A percentile compares a stretch with the other conserved stretches of the same genome.
Evolutionary conservation across 2,888 invertebrate genomes (phyloP).

Genomic region (Megamerina dolium): DNA sequence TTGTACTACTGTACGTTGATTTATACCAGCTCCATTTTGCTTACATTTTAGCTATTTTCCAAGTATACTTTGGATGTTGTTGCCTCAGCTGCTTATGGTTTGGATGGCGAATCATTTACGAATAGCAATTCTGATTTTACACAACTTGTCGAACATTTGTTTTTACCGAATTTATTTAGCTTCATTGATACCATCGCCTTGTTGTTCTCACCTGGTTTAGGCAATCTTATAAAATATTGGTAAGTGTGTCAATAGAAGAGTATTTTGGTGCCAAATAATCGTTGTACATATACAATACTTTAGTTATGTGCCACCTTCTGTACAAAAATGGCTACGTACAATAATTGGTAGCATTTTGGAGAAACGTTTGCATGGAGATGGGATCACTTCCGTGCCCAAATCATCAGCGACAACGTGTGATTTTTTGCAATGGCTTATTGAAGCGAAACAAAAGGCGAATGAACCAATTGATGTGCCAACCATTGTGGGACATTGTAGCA

Average conservation of each 20-base stretch:
- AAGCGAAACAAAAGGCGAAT: constrained; percentile 22
- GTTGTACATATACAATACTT: neutral
- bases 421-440: constrained; percentile 31
- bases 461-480: constrained; percentile 20
- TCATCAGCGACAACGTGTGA: constrained; percentile 13
- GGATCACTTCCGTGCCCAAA: neutral
- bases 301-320: constrained; percentile 30
- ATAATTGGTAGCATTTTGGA: constrained; percentile 23
- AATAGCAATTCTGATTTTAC: constrained; percentile 26
- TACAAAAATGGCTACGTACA: constrained; percentile 29
- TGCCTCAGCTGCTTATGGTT: constrained; percentile 33
- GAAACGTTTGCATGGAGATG: constrained; percentile 11
- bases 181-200: constrained; percentile 29
- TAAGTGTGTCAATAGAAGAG: constrained; percentile 18
- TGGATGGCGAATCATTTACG: constrained; percentile 30
- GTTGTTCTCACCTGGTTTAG: constrained; percentile 31
- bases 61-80: constrained; percentile 37
- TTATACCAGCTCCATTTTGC: no score
- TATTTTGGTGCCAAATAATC: neutral
- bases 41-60: constrained; percentile 30
- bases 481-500: constrained; percentile 34
- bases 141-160: constrained; percentile 28
- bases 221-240: constrained; percentile 27
- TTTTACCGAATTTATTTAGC: constrained; percentile 29
- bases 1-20: no score